Conservation (phyloP, 2,797 vertebrate species). For the Aeoliscus strigatus region DNA sequence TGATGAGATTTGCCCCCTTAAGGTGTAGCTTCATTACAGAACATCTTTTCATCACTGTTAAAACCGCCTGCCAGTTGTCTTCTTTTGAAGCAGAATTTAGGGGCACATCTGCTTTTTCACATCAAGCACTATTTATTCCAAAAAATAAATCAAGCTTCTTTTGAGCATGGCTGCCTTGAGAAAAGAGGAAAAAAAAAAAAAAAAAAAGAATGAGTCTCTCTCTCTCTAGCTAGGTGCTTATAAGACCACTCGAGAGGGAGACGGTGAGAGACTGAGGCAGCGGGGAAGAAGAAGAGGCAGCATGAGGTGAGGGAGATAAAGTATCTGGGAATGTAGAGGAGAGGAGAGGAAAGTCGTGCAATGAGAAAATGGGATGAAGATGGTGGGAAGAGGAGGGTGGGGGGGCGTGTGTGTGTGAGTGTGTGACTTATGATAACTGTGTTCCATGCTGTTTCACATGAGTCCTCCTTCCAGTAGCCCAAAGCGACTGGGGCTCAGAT, state of each 20-base stretch:
- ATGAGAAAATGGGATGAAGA: too few species aligned
- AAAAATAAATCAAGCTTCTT: constrained; percentile 33
- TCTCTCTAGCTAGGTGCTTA: constrained; percentile 9
- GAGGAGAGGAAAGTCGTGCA: constrained; percentile 5
- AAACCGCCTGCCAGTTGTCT: constrained; percentile 33
- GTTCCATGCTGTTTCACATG: constrained; percentile 48
- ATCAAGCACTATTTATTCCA: constrained; percentile 29
- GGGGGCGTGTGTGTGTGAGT: constrained; percentile 19
- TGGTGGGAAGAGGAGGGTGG: constrained; percentile 21
- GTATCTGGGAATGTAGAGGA: constrained; percentile 1
- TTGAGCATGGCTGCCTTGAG: constrained; percentile 20
- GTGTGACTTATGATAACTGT: constrained; percentile 50
- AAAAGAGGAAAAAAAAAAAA: background rate
- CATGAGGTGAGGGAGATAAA: constrained; percentile 8
- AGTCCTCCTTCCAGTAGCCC: constrained; percentile 54
- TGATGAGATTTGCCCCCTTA: constrained; percentile 48
- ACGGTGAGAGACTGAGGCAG: background rate
- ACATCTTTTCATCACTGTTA: constrained; percentile 27
- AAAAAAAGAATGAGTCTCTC: too few species aligned
- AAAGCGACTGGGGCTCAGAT: constrained; percentile 41
- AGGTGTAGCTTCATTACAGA: constrained; percentile 58
- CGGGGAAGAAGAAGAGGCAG: background rate
- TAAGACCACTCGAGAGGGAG: constrained; percentile 1
- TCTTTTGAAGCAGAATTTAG: too few species aligned
- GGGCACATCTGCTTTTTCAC: too few species aligned